A percentile compares a stretch with the other conserved stretches of the same genome.
Evolutionary conservation across 2,888 invertebrate genomes (phyloP).

Genomic region (Apamea crenata): DNA sequence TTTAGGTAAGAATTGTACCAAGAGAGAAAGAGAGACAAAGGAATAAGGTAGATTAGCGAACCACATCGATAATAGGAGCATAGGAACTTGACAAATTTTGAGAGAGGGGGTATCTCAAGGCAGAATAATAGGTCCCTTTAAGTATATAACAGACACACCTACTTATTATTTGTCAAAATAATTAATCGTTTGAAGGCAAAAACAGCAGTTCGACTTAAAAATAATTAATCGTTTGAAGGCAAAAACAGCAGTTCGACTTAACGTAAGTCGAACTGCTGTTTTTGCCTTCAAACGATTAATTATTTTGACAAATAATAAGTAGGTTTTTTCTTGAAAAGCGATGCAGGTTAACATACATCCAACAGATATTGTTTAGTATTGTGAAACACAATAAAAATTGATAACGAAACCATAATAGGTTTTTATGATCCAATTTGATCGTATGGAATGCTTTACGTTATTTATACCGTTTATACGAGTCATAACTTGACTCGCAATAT

Average conservation of each 20-base stretch:
- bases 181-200: neutral
- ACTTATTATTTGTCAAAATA: too few species aligned
- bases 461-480: constrained; percentile 30
- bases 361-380: constrained; percentile 10
- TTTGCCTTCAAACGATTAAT: too few species aligned
- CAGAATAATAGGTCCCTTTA: neutral
- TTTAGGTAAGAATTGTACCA: constrained; percentile 84
- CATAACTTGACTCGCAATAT: constrained; percentile 50
- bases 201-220: neutral
- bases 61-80: neutral
- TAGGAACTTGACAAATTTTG: neutral
- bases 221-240: neutral
- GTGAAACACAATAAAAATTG: constrained; percentile 26
- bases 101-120: too few species aligned
- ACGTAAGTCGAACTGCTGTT: too few species aligned
- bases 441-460: constrained; percentile 29
- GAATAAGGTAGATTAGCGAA: neutral
- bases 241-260: neutral
- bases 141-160: neutral
- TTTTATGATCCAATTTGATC: constrained; percentile 48
- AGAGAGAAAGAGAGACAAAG: too few species aligned
- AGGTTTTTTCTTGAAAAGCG: neutral
- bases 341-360: neutral
- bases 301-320: too few species aligned
- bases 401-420: constrained; percentile 32